These are phyloP conservation scores for Potamilus streckersoni DNA, from an alignment of 1,140 invertebrate species.

Conservation along the genomic window DNA sequence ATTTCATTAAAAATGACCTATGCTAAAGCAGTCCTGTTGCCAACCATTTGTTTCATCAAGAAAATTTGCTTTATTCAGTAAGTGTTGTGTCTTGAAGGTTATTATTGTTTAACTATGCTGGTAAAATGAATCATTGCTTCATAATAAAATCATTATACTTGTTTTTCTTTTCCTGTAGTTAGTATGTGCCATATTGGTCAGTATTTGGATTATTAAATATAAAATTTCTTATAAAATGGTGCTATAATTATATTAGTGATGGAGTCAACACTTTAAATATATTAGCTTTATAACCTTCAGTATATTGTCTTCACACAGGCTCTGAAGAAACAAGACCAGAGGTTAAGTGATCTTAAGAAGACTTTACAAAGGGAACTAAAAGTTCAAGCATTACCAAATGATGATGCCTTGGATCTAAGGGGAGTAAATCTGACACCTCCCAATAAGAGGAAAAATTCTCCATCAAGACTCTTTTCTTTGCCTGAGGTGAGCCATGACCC, in stretches of 20 bases:
- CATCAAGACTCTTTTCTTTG: neutral
- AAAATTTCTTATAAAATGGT: slow-evolving; percentile 33
- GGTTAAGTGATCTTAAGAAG: slow-evolving; percentile 89
- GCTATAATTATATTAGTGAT: too few relatives aligned
- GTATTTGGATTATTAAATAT: neutral
- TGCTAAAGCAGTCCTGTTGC: too few relatives aligned
- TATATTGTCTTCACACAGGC: slow-evolving; percentile 72
- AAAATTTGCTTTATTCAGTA: too few relatives aligned
- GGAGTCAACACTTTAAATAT: too few relatives aligned
- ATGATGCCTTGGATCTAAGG: slow-evolving; percentile 51
- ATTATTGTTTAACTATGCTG: too few relatives aligned
- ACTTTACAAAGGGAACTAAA: slow-evolving; percentile 88
- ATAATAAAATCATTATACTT: too few relatives aligned
- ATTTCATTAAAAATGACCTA: too few relatives aligned
- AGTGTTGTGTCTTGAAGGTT: too few relatives aligned
- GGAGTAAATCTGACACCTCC: slow-evolving; percentile 32
- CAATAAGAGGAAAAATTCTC: slow-evolving; percentile 29
- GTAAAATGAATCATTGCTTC: too few relatives aligned
- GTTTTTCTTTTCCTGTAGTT: neutral
- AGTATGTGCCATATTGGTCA: neutral
- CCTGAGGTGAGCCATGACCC: neutral
- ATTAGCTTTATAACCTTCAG: too few relatives aligned
- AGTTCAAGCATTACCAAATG: slow-evolving; percentile 65
- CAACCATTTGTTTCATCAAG: too few relatives aligned
- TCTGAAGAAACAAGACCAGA: slow-evolving; percentile 88